Evolutionary conservation across 2,888 invertebrate species (phyloP), one percentile per base, ranked within the genome.

Genomic region (Mythimna impura): DNA sequence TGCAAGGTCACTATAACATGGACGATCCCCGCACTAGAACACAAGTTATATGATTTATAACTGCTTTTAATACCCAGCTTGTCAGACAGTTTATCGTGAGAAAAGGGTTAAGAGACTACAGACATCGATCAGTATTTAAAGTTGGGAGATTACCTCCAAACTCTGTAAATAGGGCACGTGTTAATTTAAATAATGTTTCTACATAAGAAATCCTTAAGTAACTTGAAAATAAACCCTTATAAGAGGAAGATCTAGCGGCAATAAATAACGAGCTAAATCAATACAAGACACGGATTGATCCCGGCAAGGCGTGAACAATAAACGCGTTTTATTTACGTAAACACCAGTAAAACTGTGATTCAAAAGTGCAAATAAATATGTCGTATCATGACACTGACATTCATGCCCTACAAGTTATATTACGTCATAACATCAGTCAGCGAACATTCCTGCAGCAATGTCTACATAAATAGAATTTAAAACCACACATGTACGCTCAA

Each of bases 241-340:
- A 67, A 82, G 85, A 84, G 81, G 79, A 86, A 83, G 83, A 82
- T 80, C 77, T 87, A 70, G 84, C 73, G 80, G 86, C 81, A 87
- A 91, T 92, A 91, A 91, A 91, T 92, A 89, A 91, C 87, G 83
- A 71, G 85, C 86, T 85, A 85, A 86, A 89, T 91, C 89, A 89
- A 88, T 89, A 89, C 87, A 89, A 78, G 83, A 74, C 75, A 73
- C 74, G 71, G 71, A 65, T 75, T 71, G 73, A 68, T 78, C 76
- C 68, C 64, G 72, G 30, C 52, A 67, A 66, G 62, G 65, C 80
- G 69, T 58, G 62, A 75, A 72, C 73, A 72, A 70, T 77, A 72
- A 25, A 63, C 71, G 60, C 58, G 73, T 67, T 64, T 66, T 74
- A 77, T 78, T 73, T 65, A 71, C 63, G 69, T 76, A 74, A 78